phyloP scores from a whole-genome alignment of 2,888 invertebrate species.

The Chorisops tibialis region DNA sequence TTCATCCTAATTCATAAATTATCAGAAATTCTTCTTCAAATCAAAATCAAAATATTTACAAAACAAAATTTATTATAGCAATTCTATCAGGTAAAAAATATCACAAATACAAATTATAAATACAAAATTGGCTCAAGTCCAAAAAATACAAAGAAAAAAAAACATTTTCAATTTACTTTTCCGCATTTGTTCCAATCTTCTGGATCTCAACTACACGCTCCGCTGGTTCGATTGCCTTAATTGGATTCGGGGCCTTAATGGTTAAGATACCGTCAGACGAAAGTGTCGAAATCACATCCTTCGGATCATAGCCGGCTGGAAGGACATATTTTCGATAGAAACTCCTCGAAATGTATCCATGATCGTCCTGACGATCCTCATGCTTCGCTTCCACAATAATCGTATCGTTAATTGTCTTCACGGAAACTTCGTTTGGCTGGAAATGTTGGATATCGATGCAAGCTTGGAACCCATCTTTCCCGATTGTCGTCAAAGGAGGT shows the following conservation, averaged over 20 bases:
- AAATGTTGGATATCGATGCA: conserved; percentile 69
- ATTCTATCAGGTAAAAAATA: conserved; percentile 8
- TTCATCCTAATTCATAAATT: no score
- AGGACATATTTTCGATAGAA: conserved; percentile 69
- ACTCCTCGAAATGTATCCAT: conserved; percentile 75
- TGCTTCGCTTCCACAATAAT: conserved; percentile 69
- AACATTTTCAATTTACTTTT: not conserved
- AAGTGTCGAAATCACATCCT: conserved; percentile 69
- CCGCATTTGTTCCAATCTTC: conserved; percentile 54
- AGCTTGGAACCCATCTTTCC: conserved; percentile 67
- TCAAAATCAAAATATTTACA: no score
- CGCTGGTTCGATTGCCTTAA: conserved; percentile 36
- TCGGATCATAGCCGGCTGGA: conserved; percentile 66
- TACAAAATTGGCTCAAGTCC: conserved; percentile 6
- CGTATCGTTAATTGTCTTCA: conserved; percentile 64
- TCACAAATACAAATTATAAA: conserved; percentile 13
- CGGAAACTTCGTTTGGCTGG: conserved; percentile 64
- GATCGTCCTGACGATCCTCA: conserved; percentile 67
- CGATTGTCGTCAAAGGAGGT: conserved; percentile 46
- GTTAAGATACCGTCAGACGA: conserved; percentile 80
- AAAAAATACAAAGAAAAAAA: not conserved
- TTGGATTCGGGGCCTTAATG: conserved; percentile 59
- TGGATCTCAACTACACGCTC: conserved; percentile 61
- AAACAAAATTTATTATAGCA: no score
- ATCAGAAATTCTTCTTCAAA: no score